A percentile compares a stretch with the other conserved stretches of the same genome.
Evolutionary conservation across 2,113 vertebrate genomes (phyloP).

Genomic region (Machaerirhynchus nigripectus): DNA sequence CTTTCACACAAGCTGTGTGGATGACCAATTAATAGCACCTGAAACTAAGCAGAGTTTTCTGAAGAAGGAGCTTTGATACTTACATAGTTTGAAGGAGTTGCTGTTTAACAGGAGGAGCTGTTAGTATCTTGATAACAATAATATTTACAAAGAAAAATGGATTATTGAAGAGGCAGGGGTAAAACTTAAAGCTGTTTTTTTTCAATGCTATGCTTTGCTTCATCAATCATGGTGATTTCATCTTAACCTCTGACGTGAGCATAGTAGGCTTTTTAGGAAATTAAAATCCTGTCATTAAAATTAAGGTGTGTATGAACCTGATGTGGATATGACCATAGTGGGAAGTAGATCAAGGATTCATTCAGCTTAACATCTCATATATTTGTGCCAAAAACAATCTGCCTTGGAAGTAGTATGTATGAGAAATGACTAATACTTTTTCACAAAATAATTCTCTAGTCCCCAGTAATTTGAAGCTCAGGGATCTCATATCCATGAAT

Average conservation of each 20-base stretch:
- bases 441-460: not conserved
- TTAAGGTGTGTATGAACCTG: not conserved
- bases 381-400: not conserved
- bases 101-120: not conserved
- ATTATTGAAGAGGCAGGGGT: not conserved
- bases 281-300: not conserved
- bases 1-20: not conserved
- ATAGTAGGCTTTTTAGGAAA: not conserved
- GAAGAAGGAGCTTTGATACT: not conserved
- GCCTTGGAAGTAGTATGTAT: not conserved
- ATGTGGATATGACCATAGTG: not conserved
- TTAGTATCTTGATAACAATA: not conserved
- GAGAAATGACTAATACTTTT: not conserved
- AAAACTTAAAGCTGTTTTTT: not conserved
- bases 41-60: not conserved
- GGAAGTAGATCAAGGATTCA: not conserved
- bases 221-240: not conserved
- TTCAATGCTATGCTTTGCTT: not conserved
- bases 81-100: not conserved
- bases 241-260: not conserved
- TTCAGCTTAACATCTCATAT: not conserved
- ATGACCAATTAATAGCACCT: not conserved
- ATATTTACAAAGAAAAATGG: not conserved
- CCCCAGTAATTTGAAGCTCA: not conserved
- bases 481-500: not conserved